These are phyloP conservation scores for Megatriorchis doriae DNA, from an alignment of 2,113 vertebrate genomes.

Conservation along the genomic window DNA sequence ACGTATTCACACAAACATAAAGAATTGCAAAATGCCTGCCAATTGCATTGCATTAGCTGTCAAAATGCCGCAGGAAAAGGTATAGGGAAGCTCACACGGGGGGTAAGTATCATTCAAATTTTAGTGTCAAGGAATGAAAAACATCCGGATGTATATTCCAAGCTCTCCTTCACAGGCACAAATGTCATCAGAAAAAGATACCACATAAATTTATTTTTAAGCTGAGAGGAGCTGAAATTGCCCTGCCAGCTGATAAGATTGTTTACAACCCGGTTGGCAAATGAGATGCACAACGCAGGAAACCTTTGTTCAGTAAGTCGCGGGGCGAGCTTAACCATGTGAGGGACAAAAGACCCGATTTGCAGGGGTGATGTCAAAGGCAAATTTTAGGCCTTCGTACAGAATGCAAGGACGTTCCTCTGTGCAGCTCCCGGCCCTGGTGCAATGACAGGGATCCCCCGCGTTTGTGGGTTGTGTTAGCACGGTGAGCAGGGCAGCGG, in stretches of 20 bases:
- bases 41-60: background rate
- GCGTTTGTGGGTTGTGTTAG: rapidly evolving
- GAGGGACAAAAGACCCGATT: background rate
- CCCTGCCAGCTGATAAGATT: background rate
- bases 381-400: background rate
- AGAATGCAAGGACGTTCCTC: background rate
- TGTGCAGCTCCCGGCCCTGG: background rate
- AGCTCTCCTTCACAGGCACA: background rate
- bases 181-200: background rate
- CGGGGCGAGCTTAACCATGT: background rate
- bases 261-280: constrained; percentile 1
- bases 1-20: background rate
- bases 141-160: background rate
- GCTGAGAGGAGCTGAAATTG: background rate
- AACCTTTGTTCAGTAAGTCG: constrained; percentile 10
- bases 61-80: background rate
- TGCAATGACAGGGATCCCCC: background rate
- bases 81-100: background rate
- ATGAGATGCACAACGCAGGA: background rate
- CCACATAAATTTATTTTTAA: background rate
- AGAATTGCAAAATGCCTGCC: background rate
- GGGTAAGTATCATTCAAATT: background rate
- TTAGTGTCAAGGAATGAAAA: background rate
- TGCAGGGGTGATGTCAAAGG: background rate
- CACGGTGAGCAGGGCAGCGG: background rate